Conservation (phyloP, 2,113 vertebrate genomes). For the Cyanoliseus patagonus region DNA sequence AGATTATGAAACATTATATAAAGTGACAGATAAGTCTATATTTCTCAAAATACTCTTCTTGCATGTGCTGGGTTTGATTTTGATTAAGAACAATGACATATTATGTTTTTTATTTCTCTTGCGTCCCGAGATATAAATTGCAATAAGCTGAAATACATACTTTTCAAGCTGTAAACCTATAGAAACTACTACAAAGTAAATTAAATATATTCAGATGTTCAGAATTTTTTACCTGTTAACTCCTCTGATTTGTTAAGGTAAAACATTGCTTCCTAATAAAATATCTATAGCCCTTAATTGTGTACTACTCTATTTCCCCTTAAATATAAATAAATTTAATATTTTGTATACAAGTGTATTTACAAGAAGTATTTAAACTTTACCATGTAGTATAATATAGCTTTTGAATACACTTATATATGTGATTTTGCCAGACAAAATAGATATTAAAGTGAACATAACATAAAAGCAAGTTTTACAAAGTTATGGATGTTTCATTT, state of each 20-base stretch:
- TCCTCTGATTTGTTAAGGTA: background rate
- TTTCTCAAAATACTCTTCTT: constrained; percentile 3
- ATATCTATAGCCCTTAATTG: background rate
- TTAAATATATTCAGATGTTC: background rate
- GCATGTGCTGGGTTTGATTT: background rate
- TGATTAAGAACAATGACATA: background rate
- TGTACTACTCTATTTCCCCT: background rate
- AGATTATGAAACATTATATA: background rate
- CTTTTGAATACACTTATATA: background rate
- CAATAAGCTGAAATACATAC: background rate
- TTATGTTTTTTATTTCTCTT: constrained; percentile 34
- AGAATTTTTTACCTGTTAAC: background rate
- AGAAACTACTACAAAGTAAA: background rate
- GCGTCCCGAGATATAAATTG: background rate
- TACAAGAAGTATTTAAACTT: background rate
- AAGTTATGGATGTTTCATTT: background rate
- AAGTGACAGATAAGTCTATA: background rate
- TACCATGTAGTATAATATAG: background rate
- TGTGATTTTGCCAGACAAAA: background rate
- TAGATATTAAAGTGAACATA: background rate
- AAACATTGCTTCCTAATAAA: background rate
- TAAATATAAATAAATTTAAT: background rate
- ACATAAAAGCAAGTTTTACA: background rate
- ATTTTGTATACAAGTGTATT: background rate
- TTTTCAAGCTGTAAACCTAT: background rate